Base-by-base conservation (phyloP, 2,797 vertebrate genomes). In the Danio jaintianensis region DNA sequence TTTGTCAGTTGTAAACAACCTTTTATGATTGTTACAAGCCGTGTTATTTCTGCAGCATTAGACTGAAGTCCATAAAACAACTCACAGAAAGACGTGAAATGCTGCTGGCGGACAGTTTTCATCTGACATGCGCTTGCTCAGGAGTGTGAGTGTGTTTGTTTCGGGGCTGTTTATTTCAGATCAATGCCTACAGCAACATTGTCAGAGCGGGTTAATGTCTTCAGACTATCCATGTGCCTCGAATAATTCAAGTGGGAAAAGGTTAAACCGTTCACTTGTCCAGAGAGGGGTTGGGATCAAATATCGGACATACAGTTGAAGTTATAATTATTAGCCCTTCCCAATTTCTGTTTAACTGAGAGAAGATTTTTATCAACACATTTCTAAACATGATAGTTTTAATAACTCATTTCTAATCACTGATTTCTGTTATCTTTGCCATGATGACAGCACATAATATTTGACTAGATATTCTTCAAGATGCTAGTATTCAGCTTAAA, bases 241-340 rank as follows among this genome's bases (percentile, higher is more conserved):
- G 75, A 88, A 90, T 90, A 88, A 91, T 90, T 90, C 87, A 88
- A 90, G 92, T 88, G 90, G 88, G 86, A 91, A 91, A 89, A 86
- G 87, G 82, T 89, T 90, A 90, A 73, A 85, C 87, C 89, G 87
- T 91, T 80, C 82, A 90, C 86, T 88, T 88, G 86, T 89, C 83
- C 78, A 83, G 75, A 86, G 82, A 87, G 68, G 83, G 79, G 83
- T 86, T 90, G 86, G 89, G 90, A 88, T 74, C 79, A 61, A 66
- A 78, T 85, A 45, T 5, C 3, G 29, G 29, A 29, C 29, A 29
- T 29, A 29, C n/a, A 29, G 29, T 29, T 29, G 3, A 29, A 29
- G 29, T 29, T 29, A 29, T 29, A 29, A 29, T 29, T 1, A 29
- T 29, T 29, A 29, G 29, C 29, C 29, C 3, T 29, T 1, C 29